Evolutionary conservation across 2,113 vertebrate genomes (phyloP), one percentile per base, ranked within the genome.

Genomic region (Coturnix japonica): DNA sequence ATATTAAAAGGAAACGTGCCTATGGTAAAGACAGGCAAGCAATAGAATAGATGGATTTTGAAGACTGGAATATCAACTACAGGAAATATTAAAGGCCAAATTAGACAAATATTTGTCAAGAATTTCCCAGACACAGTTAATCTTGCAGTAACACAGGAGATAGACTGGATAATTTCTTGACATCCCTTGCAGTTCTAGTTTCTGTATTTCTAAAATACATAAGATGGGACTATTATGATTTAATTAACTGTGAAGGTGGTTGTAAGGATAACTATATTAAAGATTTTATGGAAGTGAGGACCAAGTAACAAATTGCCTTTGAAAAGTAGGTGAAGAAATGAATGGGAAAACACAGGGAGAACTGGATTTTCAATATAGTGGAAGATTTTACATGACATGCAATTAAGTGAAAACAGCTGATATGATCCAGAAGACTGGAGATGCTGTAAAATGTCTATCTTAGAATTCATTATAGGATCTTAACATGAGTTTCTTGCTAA

Each of bases 261-360:
- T 91, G 56, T 78, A 71, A 88, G 47, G 35, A 18, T 61, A 85
- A 74, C 4, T 5, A 16, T 59, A 54, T 53, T 57, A 92, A 90
- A 90, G 61, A 77, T 70, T 54, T 87, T 77, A 14, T 77, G 43
- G 56, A 85, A 46, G 26, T 66, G 31, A 89, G 22, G 17, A 63
- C 17, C 19, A 66, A 37, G 56, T 51, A 78, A 87, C 70, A 92
- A 93, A 93, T 33, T 80, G 47, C 37, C 43, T 82, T 91, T 73
- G 44, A 82, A 71, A 86, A 17, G 25, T 13, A 60, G 30, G 53
- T 47, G 60, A 77, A 76, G 25, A 91, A 95, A 91, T 83, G 35
- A 93, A 95, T 84, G 16, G 46, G 23, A 76, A 87, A 81, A 85
- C 57, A 17, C 18, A 86, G 3, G n/a, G 19, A 85, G 44, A 93